Percentiles rank a stretch among this genome's conserved stretches.
Conservation (phyloP, 2,113 vertebrate genomes). For the Nyctereutes procyonoides region DNA sequence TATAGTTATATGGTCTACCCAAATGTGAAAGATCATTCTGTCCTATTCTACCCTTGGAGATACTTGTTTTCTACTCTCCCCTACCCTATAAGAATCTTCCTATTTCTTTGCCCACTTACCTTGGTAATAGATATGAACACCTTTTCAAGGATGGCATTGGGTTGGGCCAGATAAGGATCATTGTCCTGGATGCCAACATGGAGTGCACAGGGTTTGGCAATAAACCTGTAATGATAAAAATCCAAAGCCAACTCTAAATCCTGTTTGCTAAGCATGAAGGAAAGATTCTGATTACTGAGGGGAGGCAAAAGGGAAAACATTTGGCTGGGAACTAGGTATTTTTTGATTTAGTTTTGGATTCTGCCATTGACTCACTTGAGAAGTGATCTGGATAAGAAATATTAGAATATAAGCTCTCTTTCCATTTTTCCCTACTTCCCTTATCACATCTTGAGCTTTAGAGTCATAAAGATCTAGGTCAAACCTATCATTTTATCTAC, state of each 20-base stretch:
- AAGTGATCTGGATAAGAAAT: constrained; percentile 43
- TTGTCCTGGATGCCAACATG: constrained; percentile 91
- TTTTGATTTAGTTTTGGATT: constrained; percentile 41
- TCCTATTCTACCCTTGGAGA: background rate
- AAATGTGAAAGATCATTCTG: background rate
- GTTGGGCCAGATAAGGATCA: constrained; percentile 88
- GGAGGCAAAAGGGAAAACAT: background rate
- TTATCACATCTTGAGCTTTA: constrained; percentile 2
- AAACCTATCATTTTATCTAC: background rate
- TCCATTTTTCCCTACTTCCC: constrained; percentile 17
- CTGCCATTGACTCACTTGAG: constrained; percentile 10
- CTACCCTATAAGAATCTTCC: background rate
- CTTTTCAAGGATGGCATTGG: constrained; percentile 96
- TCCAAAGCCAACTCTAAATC: constrained; percentile 64
- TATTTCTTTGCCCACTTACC: constrained; percentile 86
- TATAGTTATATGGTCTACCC: background rate
- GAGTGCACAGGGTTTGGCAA: constrained; percentile 93
- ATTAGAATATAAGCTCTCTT: background rate
- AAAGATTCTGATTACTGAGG: background rate
- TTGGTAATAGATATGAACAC: constrained; percentile 97
- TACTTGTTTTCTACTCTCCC: background rate
- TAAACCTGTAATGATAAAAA: constrained; percentile 89
- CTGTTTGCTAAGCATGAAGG: constrained; percentile 20
- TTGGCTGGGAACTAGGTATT: background rate
- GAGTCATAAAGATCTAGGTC: constrained; percentile 17